Evolutionary conservation across 1,140 invertebrate genomes (phyloP), one percentile per base, ranked within the genome.

Genomic region (Plodia interpunctella): DNA sequence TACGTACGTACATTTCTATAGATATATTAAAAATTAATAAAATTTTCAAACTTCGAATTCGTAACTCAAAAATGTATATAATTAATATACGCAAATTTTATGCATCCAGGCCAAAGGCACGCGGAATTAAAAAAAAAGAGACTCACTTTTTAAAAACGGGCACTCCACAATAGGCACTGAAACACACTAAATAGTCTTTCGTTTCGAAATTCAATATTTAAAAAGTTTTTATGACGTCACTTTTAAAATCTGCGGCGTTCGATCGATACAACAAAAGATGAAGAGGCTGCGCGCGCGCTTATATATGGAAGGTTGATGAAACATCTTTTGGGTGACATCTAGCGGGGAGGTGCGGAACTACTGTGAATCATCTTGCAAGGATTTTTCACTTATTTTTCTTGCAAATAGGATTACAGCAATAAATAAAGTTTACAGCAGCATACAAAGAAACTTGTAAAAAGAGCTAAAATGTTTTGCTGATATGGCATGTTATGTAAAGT

Each of bases 141-240:
- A 44, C 38, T 44, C 38, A 44, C 38, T 10, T 15, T 10, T 10
- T 15, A 15, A 15, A 3, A n/a, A n/a, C 38, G 38, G 38, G 38
- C 38, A 44, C 38, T 15, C 38, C 38, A 15, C 38, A 44, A 13
- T 15, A 44, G 13, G 15, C 38, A 44, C 38, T 15, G 15, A 3
- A 44, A 44, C 38, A 44, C 38, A 44, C 38, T 44, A 17, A 17
- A 15, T 8, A 8, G 8, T 15, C 15, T 44, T 2, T 44, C 38
- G 38, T 44, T n/a, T 44, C 38, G 38, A 44, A 44, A 44, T 44
- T 44, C 38, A 44, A 44, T 44, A 44, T 44, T 44, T 44, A 44
- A 44, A 44, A 44, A 44, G 13, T 44, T 17, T 1, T 15, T 11
- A 15, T 44, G 9, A 44, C 38, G 38, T 44, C 38, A 44, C 38